phyloP scores from a whole-genome alignment of 2,113 vertebrate genomes.

The Gymnarchus niloticus region DNA sequence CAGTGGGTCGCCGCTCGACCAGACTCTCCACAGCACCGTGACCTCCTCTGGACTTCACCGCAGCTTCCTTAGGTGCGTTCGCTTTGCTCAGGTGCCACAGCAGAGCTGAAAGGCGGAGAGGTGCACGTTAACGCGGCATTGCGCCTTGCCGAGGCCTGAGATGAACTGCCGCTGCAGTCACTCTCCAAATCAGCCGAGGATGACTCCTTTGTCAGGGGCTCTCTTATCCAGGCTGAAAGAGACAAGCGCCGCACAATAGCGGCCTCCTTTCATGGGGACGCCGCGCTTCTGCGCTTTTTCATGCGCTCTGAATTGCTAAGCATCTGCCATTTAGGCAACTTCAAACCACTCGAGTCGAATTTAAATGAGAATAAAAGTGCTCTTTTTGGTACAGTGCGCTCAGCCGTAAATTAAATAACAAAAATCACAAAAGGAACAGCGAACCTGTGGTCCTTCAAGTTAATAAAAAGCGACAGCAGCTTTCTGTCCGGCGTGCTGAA shows the following conservation, averaged over 20 bases:
- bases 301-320: constrained; percentile 73
- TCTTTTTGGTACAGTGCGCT: constrained; percentile 42
- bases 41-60: constrained; percentile 70
- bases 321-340: constrained; percentile 76
- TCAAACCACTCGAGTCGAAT: constrained; percentile 52
- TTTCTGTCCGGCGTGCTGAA: not conserved
- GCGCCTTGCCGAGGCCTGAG: constrained; percentile 65
- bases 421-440: constrained; percentile 24
- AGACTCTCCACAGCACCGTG: constrained; percentile 64
- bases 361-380: constrained; percentile 61
- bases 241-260: constrained; percentile 63
- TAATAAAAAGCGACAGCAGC: constrained; percentile 13
- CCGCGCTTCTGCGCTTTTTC: constrained; percentile 63
- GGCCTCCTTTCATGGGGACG: constrained; percentile 54
- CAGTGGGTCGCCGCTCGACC: constrained; percentile 52
- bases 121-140: constrained; percentile 74
- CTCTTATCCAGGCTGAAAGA: constrained; percentile 53
- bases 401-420: constrained; percentile 47
- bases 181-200: constrained; percentile 75
- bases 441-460: constrained; percentile 17
- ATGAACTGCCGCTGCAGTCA: constrained; percentile 78
- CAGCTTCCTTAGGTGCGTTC: constrained; percentile 68
- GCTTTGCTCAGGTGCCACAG: constrained; percentile 62
- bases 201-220: constrained; percentile 61
- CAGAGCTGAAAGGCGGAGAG: constrained; percentile 61